A percentile compares a stretch with the other conserved stretches of the same genome.
Conservation (phyloP, 2,113 vertebrate species). For the Siniperca chuatsi region DNA sequence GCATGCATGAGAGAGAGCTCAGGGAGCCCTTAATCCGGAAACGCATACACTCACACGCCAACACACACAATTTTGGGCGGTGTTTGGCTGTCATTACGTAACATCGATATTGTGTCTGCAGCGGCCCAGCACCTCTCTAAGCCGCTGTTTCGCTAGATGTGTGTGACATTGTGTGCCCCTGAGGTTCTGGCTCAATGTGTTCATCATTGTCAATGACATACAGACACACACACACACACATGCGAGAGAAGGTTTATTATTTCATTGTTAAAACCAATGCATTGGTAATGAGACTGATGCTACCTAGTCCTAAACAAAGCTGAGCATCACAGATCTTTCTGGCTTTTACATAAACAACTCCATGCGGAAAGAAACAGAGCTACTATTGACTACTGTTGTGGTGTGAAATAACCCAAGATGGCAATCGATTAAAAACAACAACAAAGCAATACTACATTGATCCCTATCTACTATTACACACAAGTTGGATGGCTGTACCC, state of each 20-base stretch:
- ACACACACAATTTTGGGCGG: background rate
- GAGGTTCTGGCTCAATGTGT: conserved; percentile 31
- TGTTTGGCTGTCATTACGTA: conserved; percentile 61
- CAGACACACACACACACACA: background rate
- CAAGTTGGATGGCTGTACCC: background rate
- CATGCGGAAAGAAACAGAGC: background rate
- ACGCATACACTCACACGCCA: background rate
- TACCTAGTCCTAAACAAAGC: conserved; percentile 9
- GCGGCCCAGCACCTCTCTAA: conserved; percentile 50
- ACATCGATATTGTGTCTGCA: conserved; percentile 66
- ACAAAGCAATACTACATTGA: conserved; percentile 26
- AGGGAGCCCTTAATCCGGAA: conserved; percentile 48
- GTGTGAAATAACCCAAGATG: conserved; percentile 4
- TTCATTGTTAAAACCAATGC: conserved; percentile 27
- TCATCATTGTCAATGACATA: conserved; percentile 38
- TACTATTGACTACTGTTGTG: background rate
- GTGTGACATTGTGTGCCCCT: conserved; percentile 51
- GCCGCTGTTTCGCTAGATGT: conserved; percentile 49
- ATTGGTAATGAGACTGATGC: conserved; percentile 23
- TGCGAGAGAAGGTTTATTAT: conserved; percentile 14
- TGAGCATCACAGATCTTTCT: conserved; percentile 1
- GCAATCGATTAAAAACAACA: conserved; percentile 10
- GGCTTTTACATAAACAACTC: conserved; percentile 15
- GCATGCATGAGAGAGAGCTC: background rate
- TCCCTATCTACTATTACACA: conserved; percentile 29